phyloP scores from a whole-genome alignment of 2,797 vertebrate species.

The Danio jaintianensis region DNA sequence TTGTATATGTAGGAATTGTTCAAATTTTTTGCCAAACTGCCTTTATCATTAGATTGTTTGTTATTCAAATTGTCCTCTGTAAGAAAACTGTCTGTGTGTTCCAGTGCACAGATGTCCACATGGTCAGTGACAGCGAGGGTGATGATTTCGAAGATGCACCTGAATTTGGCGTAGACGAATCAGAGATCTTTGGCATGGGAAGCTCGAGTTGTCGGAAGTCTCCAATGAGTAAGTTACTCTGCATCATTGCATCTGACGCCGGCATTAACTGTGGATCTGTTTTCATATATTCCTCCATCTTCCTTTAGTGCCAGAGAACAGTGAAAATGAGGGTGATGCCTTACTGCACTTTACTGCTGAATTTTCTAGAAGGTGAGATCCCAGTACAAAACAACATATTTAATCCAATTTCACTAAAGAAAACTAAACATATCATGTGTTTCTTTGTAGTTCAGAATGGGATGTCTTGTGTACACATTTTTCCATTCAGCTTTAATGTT shows the following conservation, averaged over 20 bases:
- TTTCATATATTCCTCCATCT: constrained; percentile 27
- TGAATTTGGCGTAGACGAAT: constrained; percentile 97
- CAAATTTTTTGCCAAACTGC: neutral
- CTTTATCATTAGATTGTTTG: neutral
- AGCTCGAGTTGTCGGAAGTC: constrained; percentile 92
- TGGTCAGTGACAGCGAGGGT: constrained; percentile 98
- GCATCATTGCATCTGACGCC: neutral
- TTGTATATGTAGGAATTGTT: neutral
- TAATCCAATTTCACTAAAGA: constrained; percentile 13
- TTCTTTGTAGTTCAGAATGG: constrained; percentile 9
- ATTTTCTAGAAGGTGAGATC: constrained; percentile 95
- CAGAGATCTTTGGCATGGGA: constrained; percentile 96
- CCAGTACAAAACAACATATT: neutral
- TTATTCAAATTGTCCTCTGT: neutral
- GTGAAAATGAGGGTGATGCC: constrained; percentile 98
- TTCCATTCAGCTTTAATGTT: neutral
- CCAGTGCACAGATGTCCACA: constrained; percentile 96
- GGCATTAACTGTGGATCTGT: neutral
- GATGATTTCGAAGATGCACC: constrained; percentile 98
- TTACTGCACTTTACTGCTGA: constrained; percentile 99
- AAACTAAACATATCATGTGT: neutral
- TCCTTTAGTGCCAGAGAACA: constrained; percentile 95
- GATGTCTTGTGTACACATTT: constrained; percentile 1
- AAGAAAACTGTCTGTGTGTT: constrained; percentile 30
- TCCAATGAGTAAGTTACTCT: constrained; percentile 90